Evolutionary conservation across 2,888 invertebrate genomes (phyloP).

Genomic region (Neria commutata): DNA sequence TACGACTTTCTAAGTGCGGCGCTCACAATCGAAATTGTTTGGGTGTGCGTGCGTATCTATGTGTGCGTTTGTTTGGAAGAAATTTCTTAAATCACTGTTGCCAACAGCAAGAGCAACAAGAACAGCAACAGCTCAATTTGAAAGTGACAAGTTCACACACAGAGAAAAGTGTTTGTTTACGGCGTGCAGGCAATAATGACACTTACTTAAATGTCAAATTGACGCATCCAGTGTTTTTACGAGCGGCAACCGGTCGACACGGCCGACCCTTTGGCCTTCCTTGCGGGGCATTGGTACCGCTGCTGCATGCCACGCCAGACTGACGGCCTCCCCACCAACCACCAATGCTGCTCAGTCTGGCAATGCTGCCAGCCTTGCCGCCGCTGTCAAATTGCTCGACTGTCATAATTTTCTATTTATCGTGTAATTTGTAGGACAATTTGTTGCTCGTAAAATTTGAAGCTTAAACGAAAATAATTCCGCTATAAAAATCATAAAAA

Average conservation of each 20-base stretch:
- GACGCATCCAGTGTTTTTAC: conserved; percentile 48
- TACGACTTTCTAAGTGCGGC: conserved; percentile 57
- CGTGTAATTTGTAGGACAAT: conserved; percentile 55
- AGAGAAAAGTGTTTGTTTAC: neutral
- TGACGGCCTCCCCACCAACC: neutral
- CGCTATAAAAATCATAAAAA: conserved; percentile 2
- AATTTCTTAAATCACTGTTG: conserved; percentile 35
- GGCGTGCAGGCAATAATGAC: conserved; percentile 39
- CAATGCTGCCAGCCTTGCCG: too few species aligned
- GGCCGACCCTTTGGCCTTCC: neutral
- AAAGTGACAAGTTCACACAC: neutral
- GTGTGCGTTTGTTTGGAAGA: neutral
- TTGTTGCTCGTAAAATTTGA: conserved; percentile 55
- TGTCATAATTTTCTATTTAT: conserved; percentile 60
- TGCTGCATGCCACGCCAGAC: neutral
- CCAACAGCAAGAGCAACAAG: conserved; percentile 50
- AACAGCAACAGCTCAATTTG: conserved; percentile 51
- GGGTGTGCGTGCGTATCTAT: neutral
- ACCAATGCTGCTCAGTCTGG: too few species aligned
- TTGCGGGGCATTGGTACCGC: neutral
- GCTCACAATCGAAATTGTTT: too few species aligned
- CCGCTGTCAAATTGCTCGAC: too few species aligned
- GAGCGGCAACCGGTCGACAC: conserved; percentile 30
- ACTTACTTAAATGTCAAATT: conserved; percentile 51
- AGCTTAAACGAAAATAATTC: conserved; percentile 20